Evolutionary conservation across 2,797 vertebrate species (phyloP), one percentile per base, ranked within the genome.

Genomic region (Urosaurus nigricauda): DNA sequence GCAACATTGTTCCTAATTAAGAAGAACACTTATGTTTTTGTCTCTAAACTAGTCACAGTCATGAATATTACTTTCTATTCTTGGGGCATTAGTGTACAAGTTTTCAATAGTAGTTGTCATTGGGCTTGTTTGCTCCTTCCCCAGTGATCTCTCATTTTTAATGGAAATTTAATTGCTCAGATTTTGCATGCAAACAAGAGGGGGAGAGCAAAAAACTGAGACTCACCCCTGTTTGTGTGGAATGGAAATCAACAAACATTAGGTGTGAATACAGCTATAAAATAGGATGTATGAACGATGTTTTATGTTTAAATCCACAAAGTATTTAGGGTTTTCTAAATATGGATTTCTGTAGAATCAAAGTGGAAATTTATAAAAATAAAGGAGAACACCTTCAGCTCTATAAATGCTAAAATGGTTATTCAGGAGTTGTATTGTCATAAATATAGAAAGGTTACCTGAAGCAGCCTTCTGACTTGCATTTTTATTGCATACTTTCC

Each of bases 1-100:
- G 7, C 1, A 56, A 90, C 4, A 56, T 58, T 91, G 47, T 24
- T 37, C 77, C 43, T 79, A 37, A 51, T 84, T 89, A 60, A 53
- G 56, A 21, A 91, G 73, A 88, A 71, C 60, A 51, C 17, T 90
- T n/a, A 77, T 43, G 43, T 53, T 63, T 51, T 29, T 87, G 12
- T 74, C 53, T 53, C 11, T 51, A 74, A 81, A 51, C 17, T 51
- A 35, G 26, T 58, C 47, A 43, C 9, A 73, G 19, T 73, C 4
- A 8, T 56, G 6, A 63, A 29, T 60, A 14, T 53, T 79, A 35
- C 78, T 78, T 65, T 74, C 75, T 77, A 21, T 75, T 40, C 35
- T 60, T 58, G 29, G 32, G 13, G 24, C 26, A 53, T 9, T n/a
- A 8, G 65, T 51, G 56, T 58, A 58, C 56, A 70, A n/a, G 53